Percentiles rank a stretch among this genome's conserved stretches.
phyloP scores from a whole-genome alignment of 2,888 invertebrate species.

The Axea sp. region DNA sequence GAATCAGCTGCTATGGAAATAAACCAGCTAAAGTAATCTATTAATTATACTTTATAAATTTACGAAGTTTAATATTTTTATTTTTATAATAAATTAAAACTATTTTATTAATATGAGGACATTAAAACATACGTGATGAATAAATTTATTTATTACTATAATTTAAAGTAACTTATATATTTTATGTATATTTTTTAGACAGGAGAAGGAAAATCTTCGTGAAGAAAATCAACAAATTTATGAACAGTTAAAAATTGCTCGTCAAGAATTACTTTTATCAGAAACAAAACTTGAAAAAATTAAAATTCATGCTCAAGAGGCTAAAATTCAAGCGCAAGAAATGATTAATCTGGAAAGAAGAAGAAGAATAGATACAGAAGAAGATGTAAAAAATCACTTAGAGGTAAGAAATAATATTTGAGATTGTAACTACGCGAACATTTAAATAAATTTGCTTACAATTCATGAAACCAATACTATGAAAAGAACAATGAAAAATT shows the following conservation, averaged over 20 bases:
- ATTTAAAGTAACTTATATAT: too few relatives aligned
- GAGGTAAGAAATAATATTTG: constrained; percentile 66
- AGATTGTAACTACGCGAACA: too few relatives aligned
- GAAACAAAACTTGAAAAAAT: constrained; percentile 77
- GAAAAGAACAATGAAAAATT: neutral
- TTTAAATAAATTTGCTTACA: too few relatives aligned
- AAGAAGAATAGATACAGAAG: constrained; percentile 78
- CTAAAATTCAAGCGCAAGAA: constrained; percentile 75
- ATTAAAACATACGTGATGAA: too few relatives aligned
- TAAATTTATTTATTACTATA: too few relatives aligned
- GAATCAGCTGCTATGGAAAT: constrained; percentile 81
- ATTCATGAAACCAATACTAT: too few relatives aligned
- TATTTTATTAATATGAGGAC: too few relatives aligned
- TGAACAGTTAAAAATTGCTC: constrained; percentile 76
- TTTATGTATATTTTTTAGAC: constrained; percentile 73
- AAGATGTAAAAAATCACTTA: constrained; percentile 75
- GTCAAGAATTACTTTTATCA: constrained; percentile 79
- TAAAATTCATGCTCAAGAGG: constrained; percentile 79
- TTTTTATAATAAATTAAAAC: constrained; percentile 69
- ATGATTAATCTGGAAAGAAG: constrained; percentile 77
- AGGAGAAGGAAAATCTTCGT: constrained; percentile 82
- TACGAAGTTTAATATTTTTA: constrained; percentile 39
- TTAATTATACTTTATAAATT: neutral
- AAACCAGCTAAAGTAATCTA: constrained; percentile 81
- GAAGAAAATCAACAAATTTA: constrained; percentile 82